A percentile compares a stretch with the other conserved stretches of the same genome.
Evolutionary conservation across 64 coral and sea anemone genomes (phyloP).

Genomic region (Exaiptasia diaphana): DNA sequence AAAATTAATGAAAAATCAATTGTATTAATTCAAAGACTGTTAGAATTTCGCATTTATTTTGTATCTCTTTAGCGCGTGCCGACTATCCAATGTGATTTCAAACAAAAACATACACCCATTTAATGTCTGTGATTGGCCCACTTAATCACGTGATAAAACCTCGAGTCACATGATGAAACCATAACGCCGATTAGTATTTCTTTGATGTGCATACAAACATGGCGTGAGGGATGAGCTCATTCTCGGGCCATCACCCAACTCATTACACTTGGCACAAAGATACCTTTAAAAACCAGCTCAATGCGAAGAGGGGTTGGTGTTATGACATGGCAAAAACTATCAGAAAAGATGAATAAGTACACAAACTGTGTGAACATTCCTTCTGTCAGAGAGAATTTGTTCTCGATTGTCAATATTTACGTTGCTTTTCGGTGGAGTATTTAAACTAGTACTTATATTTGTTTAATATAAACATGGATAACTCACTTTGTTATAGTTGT

Average conservation of each 20-base stretch:
- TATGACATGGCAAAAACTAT: no score
- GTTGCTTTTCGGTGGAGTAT: no score
- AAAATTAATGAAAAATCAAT: background rate
- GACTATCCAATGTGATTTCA: constrained; percentile 10
- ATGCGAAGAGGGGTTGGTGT: no score
- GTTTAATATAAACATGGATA: no score
- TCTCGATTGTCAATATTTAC: no score
- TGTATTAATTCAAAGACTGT: background rate
- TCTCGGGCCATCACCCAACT: background rate
- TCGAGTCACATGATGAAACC: constrained; percentile 1
- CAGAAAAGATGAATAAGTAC: no score
- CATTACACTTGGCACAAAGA: no score
- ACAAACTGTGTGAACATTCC: no score
- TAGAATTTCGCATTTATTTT: background rate
- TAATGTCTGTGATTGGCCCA: background rate
- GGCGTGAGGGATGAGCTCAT: background rate
- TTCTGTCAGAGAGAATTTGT: no score
- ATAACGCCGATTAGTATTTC: background rate
- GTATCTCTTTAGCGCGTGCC: background rate
- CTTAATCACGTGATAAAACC: constrained; percentile 18
- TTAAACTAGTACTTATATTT: no score
- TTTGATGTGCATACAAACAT: background rate
- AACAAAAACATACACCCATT: constrained; percentile 15
- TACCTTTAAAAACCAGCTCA: no score
- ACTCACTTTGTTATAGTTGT: no score